Evolutionary conservation across 2,888 invertebrate genomes (phyloP).

Genomic region (Chymomyza amoena): DNA sequence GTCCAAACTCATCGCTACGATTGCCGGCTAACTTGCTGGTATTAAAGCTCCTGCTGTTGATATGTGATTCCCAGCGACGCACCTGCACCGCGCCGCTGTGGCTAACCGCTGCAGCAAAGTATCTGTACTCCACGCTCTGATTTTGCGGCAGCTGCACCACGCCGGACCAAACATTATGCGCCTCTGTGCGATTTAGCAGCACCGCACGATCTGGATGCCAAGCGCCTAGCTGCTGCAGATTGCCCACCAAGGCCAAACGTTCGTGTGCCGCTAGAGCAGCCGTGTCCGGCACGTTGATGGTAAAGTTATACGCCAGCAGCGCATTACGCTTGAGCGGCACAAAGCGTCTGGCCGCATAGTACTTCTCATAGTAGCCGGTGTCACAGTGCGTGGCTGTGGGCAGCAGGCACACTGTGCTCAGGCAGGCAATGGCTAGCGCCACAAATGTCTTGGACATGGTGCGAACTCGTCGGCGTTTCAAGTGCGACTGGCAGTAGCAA

Average conservation of each 20-base stretch:
- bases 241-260: conserved; percentile 85
- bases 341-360: conserved; percentile 70
- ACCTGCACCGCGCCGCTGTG: conserved; percentile 80
- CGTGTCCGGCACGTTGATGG: conserved; percentile 35
- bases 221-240: conserved; percentile 83
- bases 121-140: conserved; percentile 83
- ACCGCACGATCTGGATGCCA: conserved; percentile 85
- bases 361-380: conserved; percentile 75
- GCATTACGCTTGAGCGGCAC: conserved; percentile 63
- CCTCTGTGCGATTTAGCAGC: conserved; percentile 79
- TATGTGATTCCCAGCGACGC: conserved; percentile 89
- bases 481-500: conserved; percentile 39
- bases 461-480: conserved; percentile 35
- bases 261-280: conserved; percentile 81
- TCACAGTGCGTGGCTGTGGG: conserved; percentile 68
- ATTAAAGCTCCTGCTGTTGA: conserved; percentile 81
- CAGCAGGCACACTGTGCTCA: conserved; percentile 62
- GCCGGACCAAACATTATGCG: conserved; percentile 82
- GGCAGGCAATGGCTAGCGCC: conserved; percentile 49
- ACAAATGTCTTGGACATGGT: conserved; percentile 33
- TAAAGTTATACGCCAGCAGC: conserved; percentile 60
- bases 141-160: conserved; percentile 84
- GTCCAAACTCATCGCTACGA: conserved; percentile 83
- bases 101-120: conserved; percentile 85
- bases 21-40: conserved; percentile 68